These are phyloP conservation scores for Lysiphlebus fabarum DNA, from an alignment of 1,140 invertebrate species.

Conservation along the genomic window DNA sequence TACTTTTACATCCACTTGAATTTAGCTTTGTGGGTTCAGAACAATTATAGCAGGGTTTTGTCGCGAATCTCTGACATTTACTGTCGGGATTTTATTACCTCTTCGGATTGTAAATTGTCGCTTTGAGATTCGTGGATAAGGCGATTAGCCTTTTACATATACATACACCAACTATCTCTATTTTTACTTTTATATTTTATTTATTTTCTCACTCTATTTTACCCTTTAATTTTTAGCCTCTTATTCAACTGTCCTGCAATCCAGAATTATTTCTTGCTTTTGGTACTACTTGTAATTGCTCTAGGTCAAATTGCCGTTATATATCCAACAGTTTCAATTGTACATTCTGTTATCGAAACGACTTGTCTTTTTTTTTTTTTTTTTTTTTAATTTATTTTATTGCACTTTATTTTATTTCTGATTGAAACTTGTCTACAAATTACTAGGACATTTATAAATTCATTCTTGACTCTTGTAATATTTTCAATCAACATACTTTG, in stretches of 20 bases:
- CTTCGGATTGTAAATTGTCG: conserved; percentile 26
- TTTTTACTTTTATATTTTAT: conserved; percentile 1
- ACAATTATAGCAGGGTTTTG: conserved; percentile 22
- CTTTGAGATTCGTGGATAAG: conserved; percentile 25
- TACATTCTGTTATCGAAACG: conserved; percentile 6
- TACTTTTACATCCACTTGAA: conserved; percentile 10
- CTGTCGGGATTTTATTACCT: conserved; percentile 20
- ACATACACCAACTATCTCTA: conserved; percentile 6
- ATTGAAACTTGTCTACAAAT: too few relatives aligned
- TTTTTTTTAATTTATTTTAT: background rate
- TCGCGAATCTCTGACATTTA: conserved; percentile 19
- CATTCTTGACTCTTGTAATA: too few relatives aligned
- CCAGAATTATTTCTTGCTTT: background rate
- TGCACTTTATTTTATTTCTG: background rate
- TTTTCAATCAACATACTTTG: too few relatives aligned
- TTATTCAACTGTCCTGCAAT: too few relatives aligned
- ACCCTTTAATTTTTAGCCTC: too few relatives aligned
- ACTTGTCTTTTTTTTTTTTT: background rate
- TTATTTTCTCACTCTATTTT: background rate
- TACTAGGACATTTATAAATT: too few relatives aligned
- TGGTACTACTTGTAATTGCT: conserved; percentile 15
- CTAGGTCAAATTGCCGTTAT: conserved; percentile 3
- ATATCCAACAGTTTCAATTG: conserved; percentile 5
- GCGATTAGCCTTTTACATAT: conserved; percentile 28
- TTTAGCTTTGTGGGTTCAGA: conserved; percentile 9